A percentile compares a stretch with the other conserved stretches of the same genome.
Conservation (phyloP, 1,140 invertebrate species). For the Leptinotarsa texana region DNA sequence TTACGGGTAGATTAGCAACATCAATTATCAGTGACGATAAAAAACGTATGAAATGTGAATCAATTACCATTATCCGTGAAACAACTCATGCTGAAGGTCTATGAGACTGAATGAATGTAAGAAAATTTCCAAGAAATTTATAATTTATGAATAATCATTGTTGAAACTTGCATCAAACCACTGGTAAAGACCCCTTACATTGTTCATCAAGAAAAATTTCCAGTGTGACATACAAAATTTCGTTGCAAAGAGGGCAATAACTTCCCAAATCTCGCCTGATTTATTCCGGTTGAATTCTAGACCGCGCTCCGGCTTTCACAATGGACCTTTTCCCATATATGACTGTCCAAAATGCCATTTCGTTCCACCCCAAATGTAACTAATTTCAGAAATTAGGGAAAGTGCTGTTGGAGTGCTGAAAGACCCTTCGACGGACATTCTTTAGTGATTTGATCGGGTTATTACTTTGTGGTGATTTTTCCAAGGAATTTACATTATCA, state of each 20-base stretch:
- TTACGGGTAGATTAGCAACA: no score
- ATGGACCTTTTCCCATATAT: slow-evolving; percentile 23
- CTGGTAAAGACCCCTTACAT: background rate
- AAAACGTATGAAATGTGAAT: no score
- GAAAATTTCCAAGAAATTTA: no score
- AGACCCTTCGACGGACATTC: background rate
- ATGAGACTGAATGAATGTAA: no score
- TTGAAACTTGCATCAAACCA: no score
- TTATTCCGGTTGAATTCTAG: slow-evolving; percentile 43
- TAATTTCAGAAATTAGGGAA: slow-evolving; percentile 19
- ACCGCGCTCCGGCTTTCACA: slow-evolving; percentile 17
- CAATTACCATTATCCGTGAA: no score
- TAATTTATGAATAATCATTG: no score
- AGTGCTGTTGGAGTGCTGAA: slow-evolving; percentile 11
- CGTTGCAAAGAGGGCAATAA: slow-evolving; percentile 26
- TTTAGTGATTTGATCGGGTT: background rate
- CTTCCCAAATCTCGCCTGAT: slow-evolving; percentile 39
- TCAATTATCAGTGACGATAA: no score
- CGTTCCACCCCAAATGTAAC: slow-evolving; percentile 9
- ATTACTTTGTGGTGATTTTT: background rate
- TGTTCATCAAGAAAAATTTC: slow-evolving; percentile 15
- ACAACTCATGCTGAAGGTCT: no score
- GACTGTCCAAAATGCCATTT: slow-evolving; percentile 28
- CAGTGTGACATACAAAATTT: slow-evolving; percentile 13
- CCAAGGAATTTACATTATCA: no score